Evolutionary conservation across 2,888 invertebrate species (phyloP).

Genomic region (Lepidochrysops patricia): DNA sequence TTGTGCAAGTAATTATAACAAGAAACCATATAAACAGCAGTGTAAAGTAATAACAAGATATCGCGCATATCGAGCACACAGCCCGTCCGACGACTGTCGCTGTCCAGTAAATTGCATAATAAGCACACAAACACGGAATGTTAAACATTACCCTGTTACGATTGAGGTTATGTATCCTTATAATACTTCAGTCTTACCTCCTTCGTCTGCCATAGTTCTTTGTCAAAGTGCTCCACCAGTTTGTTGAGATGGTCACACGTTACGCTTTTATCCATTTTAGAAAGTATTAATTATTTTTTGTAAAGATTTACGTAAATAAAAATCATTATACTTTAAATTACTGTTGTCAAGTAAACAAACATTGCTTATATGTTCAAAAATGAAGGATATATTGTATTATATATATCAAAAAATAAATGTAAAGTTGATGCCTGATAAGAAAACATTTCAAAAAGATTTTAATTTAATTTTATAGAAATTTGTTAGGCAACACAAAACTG

Average conservation of each 20-base stretch:
- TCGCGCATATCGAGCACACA: constrained; percentile 10
- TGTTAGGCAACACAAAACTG: constrained; percentile 60
- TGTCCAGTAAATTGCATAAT: constrained; percentile 44
- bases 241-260: constrained; percentile 68
- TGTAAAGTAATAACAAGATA: neutral
- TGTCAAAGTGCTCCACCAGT: constrained; percentile 49
- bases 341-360: constrained; percentile 52
- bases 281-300: constrained; percentile 33
- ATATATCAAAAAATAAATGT: constrained; percentile 30
- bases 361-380: constrained; percentile 43
- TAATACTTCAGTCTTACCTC: constrained; percentile 45
- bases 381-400: constrained; percentile 29
- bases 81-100: constrained; percentile 15
- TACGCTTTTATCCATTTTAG: constrained; percentile 61
- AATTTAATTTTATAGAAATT: constrained; percentile 68
- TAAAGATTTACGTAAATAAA: constrained; percentile 41
- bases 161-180: constrained; percentile 55
- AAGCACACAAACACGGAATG: constrained; percentile 42
- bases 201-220: constrained; percentile 62
- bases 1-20: no score
- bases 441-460: constrained; percentile 52
- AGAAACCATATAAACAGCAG: neutral
- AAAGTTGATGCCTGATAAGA: constrained; percentile 29
- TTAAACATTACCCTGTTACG: constrained; percentile 38
- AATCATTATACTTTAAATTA: constrained; percentile 42